Conservation (phyloP, 2,888 invertebrate species). For the Dexiosoma caninum region DNA sequence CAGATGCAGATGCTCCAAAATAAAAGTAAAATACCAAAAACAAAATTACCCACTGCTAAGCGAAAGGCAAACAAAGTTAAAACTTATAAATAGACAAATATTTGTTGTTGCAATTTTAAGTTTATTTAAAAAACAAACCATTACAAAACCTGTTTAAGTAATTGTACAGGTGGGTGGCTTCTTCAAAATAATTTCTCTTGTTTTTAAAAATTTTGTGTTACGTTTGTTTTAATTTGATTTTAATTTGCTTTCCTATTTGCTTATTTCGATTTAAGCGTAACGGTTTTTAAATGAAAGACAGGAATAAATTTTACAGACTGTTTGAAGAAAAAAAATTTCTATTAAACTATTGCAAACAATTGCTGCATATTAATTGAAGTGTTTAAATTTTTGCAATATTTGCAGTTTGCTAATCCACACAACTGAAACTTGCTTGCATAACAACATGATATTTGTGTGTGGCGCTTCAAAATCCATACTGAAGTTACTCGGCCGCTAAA, state of each 20-base stretch:
- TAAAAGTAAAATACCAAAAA: background rate
- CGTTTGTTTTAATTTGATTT: constrained; percentile 7
- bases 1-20: background rate
- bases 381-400: background rate
- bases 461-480: too few relatives aligned
- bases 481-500: too few relatives aligned
- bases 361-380: constrained; percentile 11
- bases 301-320: constrained; percentile 42
- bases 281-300: constrained; percentile 21
- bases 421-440: constrained; percentile 4
- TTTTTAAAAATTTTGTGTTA: background rate
- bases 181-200: background rate
- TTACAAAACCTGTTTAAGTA: background rate
- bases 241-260: constrained; percentile 1
- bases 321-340: constrained; percentile 1
- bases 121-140: background rate
- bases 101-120: too few relatives aligned
- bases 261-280: background rate
- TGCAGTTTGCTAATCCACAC: constrained; percentile 1
- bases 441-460: background rate
- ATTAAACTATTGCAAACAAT: background rate
- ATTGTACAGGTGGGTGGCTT: constrained; percentile 1
- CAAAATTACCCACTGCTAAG: background rate
- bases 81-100: too few relatives aligned
- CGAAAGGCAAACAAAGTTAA: background rate